These are phyloP conservation scores for Salvelinus sp. DNA, from an alignment of 2,113 vertebrate genomes.

Conservation along the genomic window DNA sequence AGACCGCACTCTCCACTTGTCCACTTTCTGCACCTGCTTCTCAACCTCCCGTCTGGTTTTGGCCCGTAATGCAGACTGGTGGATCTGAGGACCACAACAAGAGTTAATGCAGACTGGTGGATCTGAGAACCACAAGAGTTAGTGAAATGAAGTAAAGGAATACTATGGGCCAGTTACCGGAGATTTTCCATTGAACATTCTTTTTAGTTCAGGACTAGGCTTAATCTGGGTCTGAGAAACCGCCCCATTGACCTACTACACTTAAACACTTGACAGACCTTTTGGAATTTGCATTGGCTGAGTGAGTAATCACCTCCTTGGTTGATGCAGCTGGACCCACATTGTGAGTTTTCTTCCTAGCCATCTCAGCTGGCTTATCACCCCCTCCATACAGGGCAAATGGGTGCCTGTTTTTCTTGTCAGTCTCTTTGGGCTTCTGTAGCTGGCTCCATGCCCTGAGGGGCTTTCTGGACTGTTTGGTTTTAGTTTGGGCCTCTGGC, in stretches of 20 bases:
- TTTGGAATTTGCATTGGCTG: conserved; percentile 41
- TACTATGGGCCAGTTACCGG: background rate
- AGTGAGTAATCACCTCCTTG: conserved; percentile 68
- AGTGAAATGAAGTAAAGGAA: background rate
- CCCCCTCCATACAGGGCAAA: conserved; percentile 91
- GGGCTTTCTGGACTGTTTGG: background rate
- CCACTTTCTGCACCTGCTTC: conserved; percentile 76
- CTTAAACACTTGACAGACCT: conserved; percentile 2
- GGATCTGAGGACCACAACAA: conserved; percentile 63
- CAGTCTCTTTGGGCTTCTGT: conserved; percentile 56
- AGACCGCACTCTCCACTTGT: conserved; percentile 75
- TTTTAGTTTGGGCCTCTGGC: background rate
- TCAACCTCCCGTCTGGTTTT: conserved; percentile 88
- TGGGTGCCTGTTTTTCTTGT: conserved; percentile 81
- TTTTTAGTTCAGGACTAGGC: too few species aligned
- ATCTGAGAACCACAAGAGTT: background rate
- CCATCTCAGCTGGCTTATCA: conserved; percentile 82
- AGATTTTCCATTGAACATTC: too few species aligned
- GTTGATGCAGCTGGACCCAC: conserved; percentile 84
- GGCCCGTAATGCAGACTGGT: conserved; percentile 88
- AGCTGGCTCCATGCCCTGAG: conserved; percentile 35
- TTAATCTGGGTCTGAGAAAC: background rate
- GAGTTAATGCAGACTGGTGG: background rate
- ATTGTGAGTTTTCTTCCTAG: conserved; percentile 88
- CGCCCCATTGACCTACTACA: too few species aligned